Conservation (phyloP, 2,888 invertebrate genomes). For the Anorthoa munda region DNA sequence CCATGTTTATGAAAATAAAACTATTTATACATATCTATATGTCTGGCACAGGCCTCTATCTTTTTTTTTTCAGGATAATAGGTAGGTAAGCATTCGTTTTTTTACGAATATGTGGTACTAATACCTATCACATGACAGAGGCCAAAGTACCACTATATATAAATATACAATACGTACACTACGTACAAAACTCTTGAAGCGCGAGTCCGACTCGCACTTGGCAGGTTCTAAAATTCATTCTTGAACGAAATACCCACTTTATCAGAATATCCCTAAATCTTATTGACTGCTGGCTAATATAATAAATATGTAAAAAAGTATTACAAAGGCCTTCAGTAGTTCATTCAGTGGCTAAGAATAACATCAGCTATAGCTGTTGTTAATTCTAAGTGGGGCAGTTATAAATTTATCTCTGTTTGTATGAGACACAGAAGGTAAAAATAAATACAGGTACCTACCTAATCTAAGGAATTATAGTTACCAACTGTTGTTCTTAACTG, state of each 20-base stretch:
- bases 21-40: no score
- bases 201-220: not conserved
- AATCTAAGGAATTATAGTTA: slow-evolving; percentile 5
- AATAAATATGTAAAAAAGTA: not conserved
- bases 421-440: slow-evolving; percentile 1
- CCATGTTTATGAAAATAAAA: not conserved
- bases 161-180: no score
- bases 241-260: not conserved
- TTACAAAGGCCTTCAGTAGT: slow-evolving; percentile 8
- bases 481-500: slow-evolving; percentile 2
- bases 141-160: no score
- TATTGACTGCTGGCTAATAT: not conserved
- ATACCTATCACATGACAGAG: no score
- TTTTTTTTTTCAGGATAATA: no score
- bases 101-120: no score
- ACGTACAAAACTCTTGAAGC: no score
- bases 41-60: no score
- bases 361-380: not conserved
- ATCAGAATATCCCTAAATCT: not conserved
- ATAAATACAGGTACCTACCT: not conserved
- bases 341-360: slow-evolving; percentile 1
- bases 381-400: not conserved
- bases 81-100: no score
- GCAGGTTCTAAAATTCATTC: not conserved
- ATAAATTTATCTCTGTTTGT: slow-evolving; percentile 5